A percentile compares a stretch with the other conserved stretches of the same genome.
These are phyloP conservation scores for Embidobia sp. DNA, from an alignment of 2,888 invertebrate species.

Conservation along the genomic window DNA sequence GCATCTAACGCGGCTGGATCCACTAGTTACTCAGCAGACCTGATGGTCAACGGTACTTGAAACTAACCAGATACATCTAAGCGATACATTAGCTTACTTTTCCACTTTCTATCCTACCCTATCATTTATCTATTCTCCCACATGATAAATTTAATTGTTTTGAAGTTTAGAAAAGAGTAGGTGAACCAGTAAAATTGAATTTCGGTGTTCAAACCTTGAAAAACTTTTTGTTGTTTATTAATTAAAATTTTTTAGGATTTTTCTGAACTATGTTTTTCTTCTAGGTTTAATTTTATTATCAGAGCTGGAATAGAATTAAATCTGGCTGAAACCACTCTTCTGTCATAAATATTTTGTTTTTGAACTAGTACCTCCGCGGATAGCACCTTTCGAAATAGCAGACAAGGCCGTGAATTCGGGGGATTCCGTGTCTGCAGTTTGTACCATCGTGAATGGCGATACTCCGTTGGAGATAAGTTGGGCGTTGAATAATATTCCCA, in stretches of 20 bases:
- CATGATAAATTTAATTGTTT: too few relatives aligned
- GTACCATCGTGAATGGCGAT: constrained; percentile 90
- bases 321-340: too few relatives aligned
- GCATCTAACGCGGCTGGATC: constrained; percentile 83
- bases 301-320: too few relatives aligned
- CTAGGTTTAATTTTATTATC: too few relatives aligned
- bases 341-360: background rate
- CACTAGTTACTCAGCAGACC: constrained; percentile 81
- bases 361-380: constrained; percentile 85
- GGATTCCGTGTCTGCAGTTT: constrained; percentile 82
- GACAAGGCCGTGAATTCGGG: constrained; percentile 89
- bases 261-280: too few relatives aligned
- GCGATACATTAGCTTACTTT: constrained; percentile 16
- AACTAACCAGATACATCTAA: constrained; percentile 2
- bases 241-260: too few relatives aligned
- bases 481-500: constrained; percentile 86
- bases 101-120: constrained; percentile 4
- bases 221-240: too few relatives aligned
- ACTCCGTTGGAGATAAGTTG: constrained; percentile 89
- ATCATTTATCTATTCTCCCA: background rate
- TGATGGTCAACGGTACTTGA: constrained; percentile 83
- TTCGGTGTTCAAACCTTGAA: too few relatives aligned
- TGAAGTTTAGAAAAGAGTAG: too few relatives aligned
- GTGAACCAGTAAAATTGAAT: too few relatives aligned
- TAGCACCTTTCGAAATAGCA: constrained; percentile 86